Conservation (phyloP, 2,888 invertebrate species). For the Netelia fuscicornis region DNA sequence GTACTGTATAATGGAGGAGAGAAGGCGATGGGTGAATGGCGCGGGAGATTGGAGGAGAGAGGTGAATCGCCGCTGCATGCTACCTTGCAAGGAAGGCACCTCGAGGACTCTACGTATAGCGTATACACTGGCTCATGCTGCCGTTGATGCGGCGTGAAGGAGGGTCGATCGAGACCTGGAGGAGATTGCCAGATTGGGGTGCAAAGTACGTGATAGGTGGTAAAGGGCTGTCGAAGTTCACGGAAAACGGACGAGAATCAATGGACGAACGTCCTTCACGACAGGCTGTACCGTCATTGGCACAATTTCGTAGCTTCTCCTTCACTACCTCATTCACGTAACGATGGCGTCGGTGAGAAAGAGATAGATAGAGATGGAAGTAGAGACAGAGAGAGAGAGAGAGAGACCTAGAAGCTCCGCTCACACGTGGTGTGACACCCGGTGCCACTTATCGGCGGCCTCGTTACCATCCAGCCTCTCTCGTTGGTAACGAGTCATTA, state of each 20-base stretch:
- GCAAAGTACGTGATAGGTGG: conserved; percentile 64
- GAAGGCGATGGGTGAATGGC: conserved; percentile 70
- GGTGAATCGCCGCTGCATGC: conserved; percentile 47
- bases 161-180: conserved; percentile 37
- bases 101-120: conserved; percentile 21
- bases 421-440: conserved; percentile 70
- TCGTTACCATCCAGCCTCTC: conserved; percentile 74
- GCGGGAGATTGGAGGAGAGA: conserved; percentile 63
- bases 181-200: conserved; percentile 49
- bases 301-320: conserved; percentile 54
- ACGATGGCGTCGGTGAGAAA: conserved; percentile 22
- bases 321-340: conserved; percentile 68
- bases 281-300: conserved; percentile 11
- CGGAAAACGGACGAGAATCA: conserved; percentile 4
- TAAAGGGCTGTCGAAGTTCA: conserved; percentile 28
- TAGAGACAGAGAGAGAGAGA: conserved; percentile 28
- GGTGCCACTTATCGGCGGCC: conserved; percentile 77
- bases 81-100: conserved; percentile 44
- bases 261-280: conserved; percentile 29
- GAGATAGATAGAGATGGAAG: not conserved
- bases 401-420: conserved; percentile 36
- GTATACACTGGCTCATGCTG: not conserved
- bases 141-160: not conserved
- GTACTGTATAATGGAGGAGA: conserved; percentile 51
- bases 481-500: conserved; percentile 81